Conservation (phyloP, 2,113 vertebrate species). For the Zonotrichia leucophrys region DNA sequence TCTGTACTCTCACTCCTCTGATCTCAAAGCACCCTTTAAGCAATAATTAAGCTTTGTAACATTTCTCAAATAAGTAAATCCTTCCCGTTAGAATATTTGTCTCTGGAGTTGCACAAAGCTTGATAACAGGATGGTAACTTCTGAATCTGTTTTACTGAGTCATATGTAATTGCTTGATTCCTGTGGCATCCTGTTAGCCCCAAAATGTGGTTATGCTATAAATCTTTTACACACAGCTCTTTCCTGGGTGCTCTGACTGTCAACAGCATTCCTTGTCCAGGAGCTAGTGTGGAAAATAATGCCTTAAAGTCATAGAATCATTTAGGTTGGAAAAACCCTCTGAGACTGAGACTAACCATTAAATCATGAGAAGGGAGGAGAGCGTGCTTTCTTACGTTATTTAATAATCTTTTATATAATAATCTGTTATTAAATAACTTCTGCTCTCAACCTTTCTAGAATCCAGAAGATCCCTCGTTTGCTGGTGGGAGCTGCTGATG, state of each 20-base stretch:
- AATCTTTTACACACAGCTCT: background rate
- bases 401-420: background rate
- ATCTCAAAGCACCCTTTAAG: slow-evolving; percentile 7
- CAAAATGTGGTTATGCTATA: background rate
- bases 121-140: background rate
- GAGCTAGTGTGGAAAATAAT: background rate
- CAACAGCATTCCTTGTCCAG: background rate
- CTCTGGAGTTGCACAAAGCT: background rate
- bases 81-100: background rate
- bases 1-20: background rate
- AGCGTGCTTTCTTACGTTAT: background rate
- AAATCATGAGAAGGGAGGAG: background rate
- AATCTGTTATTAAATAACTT: background rate
- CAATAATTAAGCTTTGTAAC: slow-evolving; percentile 1
- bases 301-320: background rate
- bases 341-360: background rate
- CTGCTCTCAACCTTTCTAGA: slow-evolving; percentile 62
- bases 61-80: background rate
- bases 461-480: slow-evolving; percentile 97
- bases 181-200: background rate
- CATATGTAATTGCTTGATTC: background rate
- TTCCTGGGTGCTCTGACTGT: background rate
- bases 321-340: background rate
- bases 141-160: background rate
- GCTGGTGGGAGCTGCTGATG: slow-evolving; percentile 92